Evolutionary conservation across 2,113 vertebrate genomes (phyloP), one percentile per base, ranked within the genome.

Genomic region (Coptodon rendalli): DNA sequence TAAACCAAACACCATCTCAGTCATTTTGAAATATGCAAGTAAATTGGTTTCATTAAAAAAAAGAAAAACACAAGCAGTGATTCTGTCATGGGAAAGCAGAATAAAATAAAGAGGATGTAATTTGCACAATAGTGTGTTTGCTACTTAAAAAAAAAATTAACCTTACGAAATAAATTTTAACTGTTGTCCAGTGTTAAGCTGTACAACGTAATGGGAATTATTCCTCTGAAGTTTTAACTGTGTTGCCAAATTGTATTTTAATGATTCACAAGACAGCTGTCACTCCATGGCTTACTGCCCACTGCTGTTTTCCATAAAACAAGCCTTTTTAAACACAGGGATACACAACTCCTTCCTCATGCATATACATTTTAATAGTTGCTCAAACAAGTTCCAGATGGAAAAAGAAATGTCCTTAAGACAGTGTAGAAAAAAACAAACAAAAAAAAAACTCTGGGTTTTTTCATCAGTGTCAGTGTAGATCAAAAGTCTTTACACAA

Each of bases 231-330:
- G 84, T 89, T 84, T 66, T 45, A 94, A 85, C 86, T 91, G 52
- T 89, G 82, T 80, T 89, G 83, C 81, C 34, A 59, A 89, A 82
- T 92, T 89, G 80, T 92, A 91, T 89, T 90, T 87, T 88, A 87
- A 92, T 92, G 88, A 95, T 87, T 94, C 87, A 87, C 57, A 85
- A 88, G 90, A 93, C 94, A 93, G 89, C 93, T 95, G 93, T 93
- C 91, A 90, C 89, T 89, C 83, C 84, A 85, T 93, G 91, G 91
- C 90, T 91, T 90, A 83, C 87, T 93, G 93, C 93, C 91, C 92
- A 89, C 43, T 86, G 87, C 88, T 88, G 91, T 84, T 91, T 79
- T 82, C 71, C 85, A 91, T 93, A n/a, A 78, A 29, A 90, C 93
- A 92, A 94, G 85, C 73, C 27, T 81, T 86, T 91, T 83, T 92